Percentiles rank a stretch among this genome's conserved stretches.
Conservation (phyloP, 1,140 invertebrate species). For the Philotrypesis tridentata region DNA sequence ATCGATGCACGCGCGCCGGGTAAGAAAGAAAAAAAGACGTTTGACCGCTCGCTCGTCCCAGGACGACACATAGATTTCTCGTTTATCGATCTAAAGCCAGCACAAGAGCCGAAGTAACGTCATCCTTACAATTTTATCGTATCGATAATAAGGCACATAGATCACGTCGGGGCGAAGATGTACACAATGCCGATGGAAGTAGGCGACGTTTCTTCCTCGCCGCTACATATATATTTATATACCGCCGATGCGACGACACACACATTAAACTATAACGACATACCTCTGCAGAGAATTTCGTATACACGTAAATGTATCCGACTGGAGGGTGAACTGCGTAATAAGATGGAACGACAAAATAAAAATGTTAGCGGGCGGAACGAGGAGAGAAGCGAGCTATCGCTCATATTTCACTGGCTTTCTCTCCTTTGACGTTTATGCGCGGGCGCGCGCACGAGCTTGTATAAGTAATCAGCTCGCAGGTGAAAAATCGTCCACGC, state of each 20-base stretch:
- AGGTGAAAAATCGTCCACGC: background rate
- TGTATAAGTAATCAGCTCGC: constrained; percentile 1
- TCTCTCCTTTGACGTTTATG: background rate
- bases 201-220: background rate
- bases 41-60: background rate
- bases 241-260: background rate
- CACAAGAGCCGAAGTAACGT: background rate
- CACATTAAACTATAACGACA: constrained; percentile 26
- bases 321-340: background rate
- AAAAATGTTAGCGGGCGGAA: background rate
- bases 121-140: background rate
- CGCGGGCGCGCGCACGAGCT: background rate
- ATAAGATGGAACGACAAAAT: background rate
- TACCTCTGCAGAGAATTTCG: constrained; percentile 1
- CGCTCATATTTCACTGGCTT: constrained; percentile 2
- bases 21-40: background rate
- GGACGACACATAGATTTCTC: background rate
- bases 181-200: background rate
- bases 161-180: background rate
- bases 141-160: constrained; percentile 25
- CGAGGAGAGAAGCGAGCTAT: background rate
- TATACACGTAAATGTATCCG: background rate
- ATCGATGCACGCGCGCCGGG: background rate
- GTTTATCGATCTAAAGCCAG: background rate
- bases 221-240: background rate